Evolutionary conservation across 2,888 invertebrate species (phyloP).

Genomic region (Lasioglossum malachurum): DNA sequence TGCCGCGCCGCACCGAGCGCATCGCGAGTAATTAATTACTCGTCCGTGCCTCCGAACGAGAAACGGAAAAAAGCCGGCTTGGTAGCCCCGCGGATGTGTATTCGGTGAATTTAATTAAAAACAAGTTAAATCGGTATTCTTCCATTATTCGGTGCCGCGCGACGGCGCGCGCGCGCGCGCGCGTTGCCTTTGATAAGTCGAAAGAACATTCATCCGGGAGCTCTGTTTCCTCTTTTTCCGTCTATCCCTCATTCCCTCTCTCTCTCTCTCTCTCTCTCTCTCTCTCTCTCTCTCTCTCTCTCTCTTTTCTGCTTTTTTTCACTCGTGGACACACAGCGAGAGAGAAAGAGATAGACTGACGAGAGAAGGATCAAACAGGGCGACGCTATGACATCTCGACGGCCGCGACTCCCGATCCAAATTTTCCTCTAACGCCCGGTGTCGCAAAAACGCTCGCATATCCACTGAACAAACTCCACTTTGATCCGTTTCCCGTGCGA

Average conservation of each 20-base stretch:
- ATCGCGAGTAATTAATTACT: conserved; percentile 36
- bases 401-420: neutral
- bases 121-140: conserved; percentile 1
- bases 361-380: neutral
- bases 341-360: neutral
- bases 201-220: neutral
- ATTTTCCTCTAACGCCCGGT: neutral
- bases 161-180: neutral
- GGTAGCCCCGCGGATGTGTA: neutral
- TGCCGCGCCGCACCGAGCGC: neutral
- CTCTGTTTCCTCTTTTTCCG: neutral
- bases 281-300: neutral
- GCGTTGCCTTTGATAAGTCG: neutral
- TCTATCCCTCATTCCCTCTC: neutral
- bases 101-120: conserved; percentile 38
- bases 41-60: conserved; percentile 4
- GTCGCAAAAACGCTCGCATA: conserved; percentile 28
- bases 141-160: neutral
- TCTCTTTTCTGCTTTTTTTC: neutral
- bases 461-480: conserved; percentile 25
- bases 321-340: neutral
- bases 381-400: conserved; percentile 4
- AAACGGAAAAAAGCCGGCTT: conserved; percentile 1
- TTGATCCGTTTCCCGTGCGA: conserved; percentile 35
- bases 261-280: no score